Evolutionary conservation across 2,113 vertebrate genomes (phyloP).

Genomic region (Dromas ardeola): DNA sequence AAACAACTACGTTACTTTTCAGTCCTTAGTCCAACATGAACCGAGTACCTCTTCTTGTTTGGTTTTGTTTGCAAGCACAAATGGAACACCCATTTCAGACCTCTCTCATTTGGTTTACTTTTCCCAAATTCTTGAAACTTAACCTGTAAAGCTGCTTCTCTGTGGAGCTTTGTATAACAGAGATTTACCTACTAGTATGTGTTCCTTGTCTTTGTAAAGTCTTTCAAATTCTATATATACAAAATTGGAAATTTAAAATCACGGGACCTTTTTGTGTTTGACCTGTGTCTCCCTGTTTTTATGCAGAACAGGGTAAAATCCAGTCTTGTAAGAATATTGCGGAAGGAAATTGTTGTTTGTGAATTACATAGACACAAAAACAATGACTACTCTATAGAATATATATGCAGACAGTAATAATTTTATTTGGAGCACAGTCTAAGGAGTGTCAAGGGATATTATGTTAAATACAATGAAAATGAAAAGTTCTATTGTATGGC

Average conservation of each 20-base stretch:
- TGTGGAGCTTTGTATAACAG: background rate
- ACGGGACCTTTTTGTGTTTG: background rate
- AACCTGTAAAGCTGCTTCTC: background rate
- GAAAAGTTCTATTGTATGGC: conserved; percentile 2
- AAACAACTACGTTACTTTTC: background rate
- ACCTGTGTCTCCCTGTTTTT: background rate
- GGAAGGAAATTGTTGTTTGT: background rate
- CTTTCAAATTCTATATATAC: background rate
- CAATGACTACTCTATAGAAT: background rate
- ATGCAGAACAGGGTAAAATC: background rate
- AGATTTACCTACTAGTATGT: background rate
- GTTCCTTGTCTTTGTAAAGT: background rate
- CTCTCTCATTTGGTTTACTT: background rate
- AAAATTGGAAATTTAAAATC: background rate
- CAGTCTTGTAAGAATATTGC: background rate
- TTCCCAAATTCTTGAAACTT: background rate
- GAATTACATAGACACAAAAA: background rate
- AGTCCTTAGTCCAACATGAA: background rate
- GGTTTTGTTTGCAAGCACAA: background rate
- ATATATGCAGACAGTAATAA: background rate
- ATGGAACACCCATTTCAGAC: background rate
- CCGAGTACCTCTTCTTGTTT: background rate
- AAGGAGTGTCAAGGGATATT: background rate
- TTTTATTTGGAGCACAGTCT: background rate
- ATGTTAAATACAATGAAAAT: conserved; percentile 26